A percentile compares a stretch with the other conserved stretches of the same genome.
phyloP scores from a whole-genome alignment of 2,797 vertebrate genomes.

The Clarias fuscus region DNA sequence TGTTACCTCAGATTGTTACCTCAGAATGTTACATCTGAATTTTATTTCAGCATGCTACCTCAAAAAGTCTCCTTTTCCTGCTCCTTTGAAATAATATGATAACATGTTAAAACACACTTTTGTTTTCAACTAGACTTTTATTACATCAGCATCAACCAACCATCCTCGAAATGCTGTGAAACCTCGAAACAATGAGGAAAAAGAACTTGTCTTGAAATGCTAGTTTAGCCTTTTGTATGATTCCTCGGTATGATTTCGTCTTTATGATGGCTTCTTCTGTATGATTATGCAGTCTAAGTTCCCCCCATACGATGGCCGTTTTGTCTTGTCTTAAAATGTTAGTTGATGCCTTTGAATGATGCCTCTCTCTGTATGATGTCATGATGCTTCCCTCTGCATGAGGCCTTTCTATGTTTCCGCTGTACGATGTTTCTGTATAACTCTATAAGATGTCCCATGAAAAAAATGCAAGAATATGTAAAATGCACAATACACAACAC shows the following conservation, averaged over 20 bases:
- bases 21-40: not conserved
- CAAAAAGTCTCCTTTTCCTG: no score
- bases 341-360: not conserved
- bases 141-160: not conserved
- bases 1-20: not conserved
- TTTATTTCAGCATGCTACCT: no score
- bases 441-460: not conserved
- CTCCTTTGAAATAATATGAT: no score
- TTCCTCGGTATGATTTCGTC: not conserved
- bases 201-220: not conserved
- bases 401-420: not conserved
- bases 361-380: not conserved
- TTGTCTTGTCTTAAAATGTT: no score
- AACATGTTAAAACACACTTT: not conserved
- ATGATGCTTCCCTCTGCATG: not conserved
- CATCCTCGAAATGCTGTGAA: not conserved
- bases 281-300: not conserved
- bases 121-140: not conserved
- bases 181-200: not conserved
- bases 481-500: not conserved
- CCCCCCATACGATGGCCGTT: not conserved
- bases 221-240: not conserved
- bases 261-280: not conserved
- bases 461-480: not conserved
- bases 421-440: not conserved